Conservation (phyloP, 2,797 vertebrate genomes). For the Ctenochaetus hawaiiensis region DNA sequence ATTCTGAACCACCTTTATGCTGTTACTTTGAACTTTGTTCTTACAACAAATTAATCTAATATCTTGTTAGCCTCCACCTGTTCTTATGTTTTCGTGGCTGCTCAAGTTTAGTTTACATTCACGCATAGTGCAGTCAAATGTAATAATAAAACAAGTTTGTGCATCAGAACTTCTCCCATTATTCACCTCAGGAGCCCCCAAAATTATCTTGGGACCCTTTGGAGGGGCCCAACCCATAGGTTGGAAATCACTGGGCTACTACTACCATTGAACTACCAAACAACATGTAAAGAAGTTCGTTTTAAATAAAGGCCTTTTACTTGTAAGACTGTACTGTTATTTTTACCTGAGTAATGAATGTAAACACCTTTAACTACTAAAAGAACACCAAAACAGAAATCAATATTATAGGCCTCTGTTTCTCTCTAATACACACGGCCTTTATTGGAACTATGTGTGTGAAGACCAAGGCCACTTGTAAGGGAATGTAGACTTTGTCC, state of each 20-base stretch:
- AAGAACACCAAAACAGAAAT: conserved; percentile 24
- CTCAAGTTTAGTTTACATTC: too few species aligned
- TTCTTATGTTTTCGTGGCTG: too few species aligned
- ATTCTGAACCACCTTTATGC: too few species aligned
- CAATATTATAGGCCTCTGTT: conserved; percentile 20
- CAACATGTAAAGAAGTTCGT: too few species aligned
- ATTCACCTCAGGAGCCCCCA: background rate
- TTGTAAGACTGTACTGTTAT: background rate
- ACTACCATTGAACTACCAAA: background rate
- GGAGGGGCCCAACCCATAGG: background rate
- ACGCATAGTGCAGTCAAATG: too few species aligned
- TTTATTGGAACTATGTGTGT: conserved; percentile 51
- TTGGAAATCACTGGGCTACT: background rate
- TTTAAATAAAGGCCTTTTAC: background rate
- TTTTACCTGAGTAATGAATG: background rate
- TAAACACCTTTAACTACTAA: background rate
- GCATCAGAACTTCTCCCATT: background rate
- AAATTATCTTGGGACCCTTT: background rate
- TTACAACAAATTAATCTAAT: too few species aligned
- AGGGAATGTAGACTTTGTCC: conserved; percentile 87
- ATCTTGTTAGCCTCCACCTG: too few species aligned
- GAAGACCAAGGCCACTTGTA: conserved; percentile 82
- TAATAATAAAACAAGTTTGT: background rate
- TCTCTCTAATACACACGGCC: conserved; percentile 36
- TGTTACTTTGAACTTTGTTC: too few species aligned